phyloP scores from a whole-genome alignment of 2,113 vertebrate genomes.

The Phyllostomus hastatus region DNA sequence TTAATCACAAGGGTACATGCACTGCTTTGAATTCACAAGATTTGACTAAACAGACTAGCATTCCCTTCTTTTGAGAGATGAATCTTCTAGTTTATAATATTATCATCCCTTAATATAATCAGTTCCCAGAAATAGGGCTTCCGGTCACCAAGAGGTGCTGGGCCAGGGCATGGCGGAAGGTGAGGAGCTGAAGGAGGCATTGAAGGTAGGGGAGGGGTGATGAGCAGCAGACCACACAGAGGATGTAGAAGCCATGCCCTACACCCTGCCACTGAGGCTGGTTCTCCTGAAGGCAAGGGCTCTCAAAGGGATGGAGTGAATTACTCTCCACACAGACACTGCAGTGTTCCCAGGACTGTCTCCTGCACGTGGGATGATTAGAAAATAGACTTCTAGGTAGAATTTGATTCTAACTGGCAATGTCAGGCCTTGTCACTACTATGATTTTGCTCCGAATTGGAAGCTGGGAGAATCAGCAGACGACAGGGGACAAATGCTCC shows the following conservation, averaged over 20 bases:
- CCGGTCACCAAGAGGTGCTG: not conserved
- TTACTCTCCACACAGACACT: not conserved
- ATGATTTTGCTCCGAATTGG: not conserved
- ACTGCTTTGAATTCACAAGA: not conserved
- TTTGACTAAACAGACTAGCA: not conserved
- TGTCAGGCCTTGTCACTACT: not conserved
- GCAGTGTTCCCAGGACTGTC: not conserved
- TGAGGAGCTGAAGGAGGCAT: not conserved
- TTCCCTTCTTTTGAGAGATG: not conserved
- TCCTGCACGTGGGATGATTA: not conserved
- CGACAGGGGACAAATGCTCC: not conserved
- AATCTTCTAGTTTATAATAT: not conserved
- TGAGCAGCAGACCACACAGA: rapidly evolving
- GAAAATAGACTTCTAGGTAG: not conserved
- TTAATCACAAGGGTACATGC: not conserved
- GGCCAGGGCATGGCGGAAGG: not conserved
- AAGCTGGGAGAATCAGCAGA: not conserved
- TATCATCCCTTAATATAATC: not conserved
- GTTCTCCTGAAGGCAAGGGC: not conserved
- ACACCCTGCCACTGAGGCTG: not conserved
- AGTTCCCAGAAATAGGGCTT: not conserved
- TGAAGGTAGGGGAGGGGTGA: not conserved
- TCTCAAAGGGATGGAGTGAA: not conserved
- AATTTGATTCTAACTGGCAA: not conserved
- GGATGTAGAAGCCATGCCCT: not conserved